A percentile compares a stretch with the other conserved stretches of the same genome.
These are phyloP conservation scores for Pilophorus perplexus DNA, from an alignment of 2,888 invertebrate genomes.

Conservation along the genomic window DNA sequence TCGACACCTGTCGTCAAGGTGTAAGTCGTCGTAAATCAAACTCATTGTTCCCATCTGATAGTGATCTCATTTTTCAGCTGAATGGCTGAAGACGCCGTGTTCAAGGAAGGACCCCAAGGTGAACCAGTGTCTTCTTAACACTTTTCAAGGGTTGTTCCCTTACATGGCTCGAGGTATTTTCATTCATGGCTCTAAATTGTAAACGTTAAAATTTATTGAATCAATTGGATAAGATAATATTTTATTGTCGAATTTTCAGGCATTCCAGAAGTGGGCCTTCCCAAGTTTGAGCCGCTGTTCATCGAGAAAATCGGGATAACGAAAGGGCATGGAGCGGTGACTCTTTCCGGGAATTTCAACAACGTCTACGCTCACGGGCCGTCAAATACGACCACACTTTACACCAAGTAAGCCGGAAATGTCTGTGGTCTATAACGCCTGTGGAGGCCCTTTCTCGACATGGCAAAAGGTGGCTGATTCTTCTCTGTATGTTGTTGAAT, in stretches of 20 bases:
- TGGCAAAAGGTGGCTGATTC: no score
- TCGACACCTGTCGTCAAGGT: no score
- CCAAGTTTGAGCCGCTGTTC: conserved; percentile 59
- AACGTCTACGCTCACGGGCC: conserved; percentile 59
- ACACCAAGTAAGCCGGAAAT: conserved; percentile 54
- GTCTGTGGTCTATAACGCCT: no score
- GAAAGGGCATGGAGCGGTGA: conserved; percentile 59
- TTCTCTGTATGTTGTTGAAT: background rate
- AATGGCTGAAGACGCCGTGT: conserved; percentile 57
- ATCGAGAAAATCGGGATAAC: conserved; percentile 58
- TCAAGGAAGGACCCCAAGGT: conserved; percentile 57
- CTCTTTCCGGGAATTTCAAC: conserved; percentile 58
- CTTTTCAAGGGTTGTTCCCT: conserved; percentile 60
- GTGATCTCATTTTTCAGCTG: conserved; percentile 53
- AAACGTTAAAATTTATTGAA: background rate
- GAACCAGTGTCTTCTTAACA: conserved; percentile 56
- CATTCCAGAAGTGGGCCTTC: conserved; percentile 60
- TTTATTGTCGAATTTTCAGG: conserved; percentile 51
- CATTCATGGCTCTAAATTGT: no score
- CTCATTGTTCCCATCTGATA: background rate
- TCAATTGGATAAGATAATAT: background rate
- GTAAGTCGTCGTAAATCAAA: no score
- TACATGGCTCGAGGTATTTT: conserved; percentile 57
- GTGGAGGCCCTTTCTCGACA: no score
- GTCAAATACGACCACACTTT: conserved; percentile 58